These are phyloP conservation scores for Synergus gifuensis DNA, from an alignment of 2,888 invertebrate genomes.

Conservation along the genomic window DNA sequence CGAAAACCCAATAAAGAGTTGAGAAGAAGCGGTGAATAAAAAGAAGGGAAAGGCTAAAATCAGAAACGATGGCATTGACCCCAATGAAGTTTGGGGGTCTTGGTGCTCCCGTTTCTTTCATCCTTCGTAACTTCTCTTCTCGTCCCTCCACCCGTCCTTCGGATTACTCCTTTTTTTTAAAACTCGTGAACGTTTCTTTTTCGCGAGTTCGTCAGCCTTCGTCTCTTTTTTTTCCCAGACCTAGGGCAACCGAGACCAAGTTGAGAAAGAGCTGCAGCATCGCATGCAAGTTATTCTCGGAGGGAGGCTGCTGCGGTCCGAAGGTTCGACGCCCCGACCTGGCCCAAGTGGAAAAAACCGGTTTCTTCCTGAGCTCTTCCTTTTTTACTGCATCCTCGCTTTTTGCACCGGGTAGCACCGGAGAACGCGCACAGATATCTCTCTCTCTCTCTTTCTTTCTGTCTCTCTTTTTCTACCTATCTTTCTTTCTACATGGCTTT, in stretches of 20 bases:
- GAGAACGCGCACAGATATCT: constrained; percentile 53
- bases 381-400: constrained; percentile 75
- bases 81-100: constrained; percentile 34
- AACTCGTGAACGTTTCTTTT: constrained; percentile 10
- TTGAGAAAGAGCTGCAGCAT: constrained; percentile 59
- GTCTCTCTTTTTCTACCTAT: constrained; percentile 41
- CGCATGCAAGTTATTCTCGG: constrained; percentile 77
- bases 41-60: constrained; percentile 47
- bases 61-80: constrained; percentile 48
- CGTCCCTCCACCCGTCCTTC: constrained; percentile 1
- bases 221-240: constrained; percentile 70
- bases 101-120: constrained; percentile 24
- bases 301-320: constrained; percentile 73
- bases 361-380: constrained; percentile 75
- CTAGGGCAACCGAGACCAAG: constrained; percentile 71
- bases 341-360: constrained; percentile 78
- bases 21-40: constrained; percentile 34
- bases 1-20: constrained; percentile 45
- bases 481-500: constrained; percentile 44
- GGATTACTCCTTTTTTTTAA: constrained; percentile 22
- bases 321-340: constrained; percentile 78
- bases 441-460: constrained; percentile 48
- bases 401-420: constrained; percentile 68
- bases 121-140: constrained; percentile 38
- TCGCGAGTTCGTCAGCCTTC: constrained; percentile 55